Base-by-base conservation (phyloP, 2,888 invertebrate species). In the Drosophila diplacantha region DNA sequence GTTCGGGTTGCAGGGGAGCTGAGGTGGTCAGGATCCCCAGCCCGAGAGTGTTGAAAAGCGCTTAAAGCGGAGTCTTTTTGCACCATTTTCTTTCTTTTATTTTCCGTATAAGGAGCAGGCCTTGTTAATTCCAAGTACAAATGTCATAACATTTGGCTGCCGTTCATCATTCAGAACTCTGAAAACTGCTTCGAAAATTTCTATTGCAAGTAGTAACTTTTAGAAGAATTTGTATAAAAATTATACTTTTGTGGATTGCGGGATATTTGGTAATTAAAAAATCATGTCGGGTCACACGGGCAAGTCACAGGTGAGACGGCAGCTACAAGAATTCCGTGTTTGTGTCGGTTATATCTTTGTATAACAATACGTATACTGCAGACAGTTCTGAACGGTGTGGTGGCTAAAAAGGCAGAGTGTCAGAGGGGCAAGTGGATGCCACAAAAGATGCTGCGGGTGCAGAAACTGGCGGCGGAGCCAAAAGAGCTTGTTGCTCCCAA, bases 21-120 rank as follows among this genome's bases (percentile, higher is more conserved):
- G 43, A 35, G 58, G 18, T 43, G 14, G 20, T 22, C 29, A 35
- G 57, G 16, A 31, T 29, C 43, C 24, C 18, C 44, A 9, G 3
- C 22, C 14, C 5, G 11, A 16, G 22, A 59, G 58, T 59, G 37
- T 46, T 32, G 31, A 18, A 60, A 32, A 44, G 31, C 41, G 18
- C 20, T 59, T 29, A 60, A 60, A 60, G 55, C 29, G 12, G 11
- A 2, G 5, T 4, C 29, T 12, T 51, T 20, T n/a, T 9, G 12
- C 7, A 29, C 8, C 3, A 26, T 26, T 24, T 41, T 3, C n/a
- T 24, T 4, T 7, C 20, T 20, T 20, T n/a, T 18, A 8, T 18
- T 11, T 22, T 16, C 2, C 1, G 6, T 11, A 6, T 12, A 3
- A 44, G 16, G 3, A 29, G 29, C 44, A 31, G 29, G 29, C 44